Base-by-base conservation (phyloP, 2,888 invertebrate genomes). In the Lycophotia porphyrea region DNA sequence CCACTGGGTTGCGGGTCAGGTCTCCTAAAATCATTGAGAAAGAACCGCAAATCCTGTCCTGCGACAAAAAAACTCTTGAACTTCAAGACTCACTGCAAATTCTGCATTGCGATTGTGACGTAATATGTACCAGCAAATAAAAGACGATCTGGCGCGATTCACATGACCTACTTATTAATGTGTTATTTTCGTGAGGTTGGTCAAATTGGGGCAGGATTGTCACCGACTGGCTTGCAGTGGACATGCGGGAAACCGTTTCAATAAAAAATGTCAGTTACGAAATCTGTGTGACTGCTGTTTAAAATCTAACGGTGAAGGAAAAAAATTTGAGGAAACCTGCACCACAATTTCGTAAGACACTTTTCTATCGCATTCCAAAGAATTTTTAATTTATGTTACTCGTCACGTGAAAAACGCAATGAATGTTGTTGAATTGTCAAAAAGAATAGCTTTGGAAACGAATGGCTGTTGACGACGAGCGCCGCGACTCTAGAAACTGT, bases 131-230 rank as follows among this genome's bases (percentile, higher is more conserved):
- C 58, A 55, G n/a, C 36, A 71, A 80, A 81, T 71, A 76, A 84
- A 79, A 84, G 67, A 65, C 39, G 64, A 71, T 72, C 58, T 70
- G 72, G 75, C 71, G 84, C 80, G 63, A 80, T 71, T 73, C 65
- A 70, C 24, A 5, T 42, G 82, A 83, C 82, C 82, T 63, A 83
- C 84, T 81, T 83, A 52, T 1, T 65, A 69, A 66, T 69, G n/a
- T 82, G 84, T 84, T 84, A 81, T 81, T 84, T 83, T 84, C 27
- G 84, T 84, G 70, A 83, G 84, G 73, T 71, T 76, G 81, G 82
- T 71, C 71, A 39, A 34, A 68, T 42, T 42, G n/a, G 27, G 39
- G 74, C 66, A 39, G 11, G 5, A 42, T 61, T 65, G 1, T 34
- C 42, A 65, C n/a, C 58, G 49, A 27, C 13, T 49, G 24, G 58